phyloP scores from a whole-genome alignment of 2,888 invertebrate genomes.

The Erebia epiphron region DNA sequence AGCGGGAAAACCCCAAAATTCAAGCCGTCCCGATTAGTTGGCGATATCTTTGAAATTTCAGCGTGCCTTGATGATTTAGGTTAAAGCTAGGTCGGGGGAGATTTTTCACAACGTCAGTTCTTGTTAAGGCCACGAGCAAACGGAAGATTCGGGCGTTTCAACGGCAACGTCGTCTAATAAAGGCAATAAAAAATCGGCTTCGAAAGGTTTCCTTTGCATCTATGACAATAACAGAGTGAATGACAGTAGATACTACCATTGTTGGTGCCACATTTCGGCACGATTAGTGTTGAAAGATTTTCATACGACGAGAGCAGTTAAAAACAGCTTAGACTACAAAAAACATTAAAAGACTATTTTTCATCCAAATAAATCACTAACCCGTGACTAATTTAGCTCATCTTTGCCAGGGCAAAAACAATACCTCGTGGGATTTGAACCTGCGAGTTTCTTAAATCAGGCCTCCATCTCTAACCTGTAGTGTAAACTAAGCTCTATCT shows the following conservation, averaged over 20 bases:
- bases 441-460: neutral
- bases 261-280: no score
- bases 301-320: no score
- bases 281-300: no score
- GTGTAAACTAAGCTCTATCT: neutral
- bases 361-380: no score
- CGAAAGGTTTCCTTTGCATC: no score
- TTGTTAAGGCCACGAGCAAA: neutral
- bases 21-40: slow-evolving; percentile 77
- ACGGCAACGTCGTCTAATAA: neutral
- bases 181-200: no score
- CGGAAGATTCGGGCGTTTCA: neutral
- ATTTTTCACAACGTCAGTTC: slow-evolving; percentile 10
- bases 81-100: slow-evolving; percentile 37
- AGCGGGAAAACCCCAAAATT: slow-evolving; percentile 80
- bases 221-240: no score
- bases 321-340: no score
- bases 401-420: no score
- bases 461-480: neutral
- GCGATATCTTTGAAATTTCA: slow-evolving; percentile 78
- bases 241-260: no score
- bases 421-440: neutral
- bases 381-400: no score
- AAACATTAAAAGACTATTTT: no score
- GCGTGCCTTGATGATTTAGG: slow-evolving; percentile 61